Evolutionary conservation across 2,797 vertebrate species (phyloP), one percentile per base, ranked within the genome.

Genomic region (Anguilla megastoma): DNA sequence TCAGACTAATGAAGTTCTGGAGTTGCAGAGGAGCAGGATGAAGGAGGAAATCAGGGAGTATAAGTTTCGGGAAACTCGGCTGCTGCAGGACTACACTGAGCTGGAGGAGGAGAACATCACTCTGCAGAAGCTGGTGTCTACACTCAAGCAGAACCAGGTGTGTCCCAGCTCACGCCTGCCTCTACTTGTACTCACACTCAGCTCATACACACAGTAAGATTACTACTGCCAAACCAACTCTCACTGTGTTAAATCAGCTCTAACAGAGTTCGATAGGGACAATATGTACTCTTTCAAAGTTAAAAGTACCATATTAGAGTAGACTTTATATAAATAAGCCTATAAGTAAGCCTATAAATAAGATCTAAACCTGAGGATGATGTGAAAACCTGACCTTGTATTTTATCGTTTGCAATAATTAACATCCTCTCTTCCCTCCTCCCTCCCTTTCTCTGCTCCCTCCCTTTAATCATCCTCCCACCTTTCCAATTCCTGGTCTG

Each of bases 71-170:
- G 98, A 99, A 91, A 96, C 97, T 0, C 94, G 98, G 4, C 97
- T 98, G 54, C 97, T 99, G 66, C 98, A 99, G 94, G 98, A 99
- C 92, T 99, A 99, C 94, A 99, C 98, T 0, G 98, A 99, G 92
- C 96, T 99, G 87, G 98, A 99, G 91, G 98, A 99, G 91, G 98
- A 99, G 95, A 99, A 99, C 92, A 99, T 99, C 93, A 98, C 97
- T 0, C 94, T 99, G 88, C 98, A 99, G 96, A 99, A 99, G 88
- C 94, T 98, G 50, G 98, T 99, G 91, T 99, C 98, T 58, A 99
- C 98, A 0, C 91, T 98, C 89, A 97, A 97, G 89, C 95, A 96
- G 91, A 96, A 90, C 91, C 95, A 95, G 94, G 95, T 95, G 84
- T 69, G 92, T 88, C 9, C 9, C 3, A 4, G 21, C 27, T 27